phyloP scores from a whole-genome alignment of 2,113 vertebrate genomes.

The Erinaceus europaeus region DNA sequence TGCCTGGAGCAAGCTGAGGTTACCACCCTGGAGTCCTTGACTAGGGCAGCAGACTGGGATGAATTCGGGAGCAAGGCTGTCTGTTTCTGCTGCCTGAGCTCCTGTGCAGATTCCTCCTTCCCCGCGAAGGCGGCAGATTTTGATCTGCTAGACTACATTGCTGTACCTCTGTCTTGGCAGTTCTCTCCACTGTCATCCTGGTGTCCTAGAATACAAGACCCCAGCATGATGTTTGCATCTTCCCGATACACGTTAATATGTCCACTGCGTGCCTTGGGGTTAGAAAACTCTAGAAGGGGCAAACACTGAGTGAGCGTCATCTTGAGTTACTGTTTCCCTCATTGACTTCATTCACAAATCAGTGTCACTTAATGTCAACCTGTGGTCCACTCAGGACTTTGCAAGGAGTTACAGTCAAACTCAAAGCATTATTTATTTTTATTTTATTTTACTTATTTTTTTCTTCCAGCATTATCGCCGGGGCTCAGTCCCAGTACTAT shows the following conservation, averaged over 20 bases:
- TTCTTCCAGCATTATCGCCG: no score
- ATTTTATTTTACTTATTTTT: no score
- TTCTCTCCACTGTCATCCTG: no score
- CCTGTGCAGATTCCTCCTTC: constrained; percentile 56
- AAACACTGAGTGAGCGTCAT: no score
- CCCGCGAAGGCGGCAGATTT: constrained; percentile 13
- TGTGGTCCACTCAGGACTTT: background rate
- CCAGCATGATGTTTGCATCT: no score
- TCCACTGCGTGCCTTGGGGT: no score
- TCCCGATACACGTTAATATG: no score
- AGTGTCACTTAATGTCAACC: background rate
- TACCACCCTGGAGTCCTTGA: constrained; percentile 21
- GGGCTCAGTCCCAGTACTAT: no score
- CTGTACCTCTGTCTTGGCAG: no score
- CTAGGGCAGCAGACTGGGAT: constrained; percentile 39
- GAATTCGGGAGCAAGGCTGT: constrained; percentile 44
- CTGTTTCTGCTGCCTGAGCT: constrained; percentile 67
- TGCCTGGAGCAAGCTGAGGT: background rate
- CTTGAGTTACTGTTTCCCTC: background rate
- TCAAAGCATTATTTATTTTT: constrained; percentile 50
- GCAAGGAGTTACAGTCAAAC: constrained; percentile 17
- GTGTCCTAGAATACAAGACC: no score
- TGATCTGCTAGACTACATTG: constrained; percentile 31
- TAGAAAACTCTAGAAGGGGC: no score
- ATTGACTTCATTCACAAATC: constrained; percentile 42